Evolutionary conservation across 2,113 vertebrate genomes (phyloP).

Genomic region (Brienomyrus longianalis): DNA sequence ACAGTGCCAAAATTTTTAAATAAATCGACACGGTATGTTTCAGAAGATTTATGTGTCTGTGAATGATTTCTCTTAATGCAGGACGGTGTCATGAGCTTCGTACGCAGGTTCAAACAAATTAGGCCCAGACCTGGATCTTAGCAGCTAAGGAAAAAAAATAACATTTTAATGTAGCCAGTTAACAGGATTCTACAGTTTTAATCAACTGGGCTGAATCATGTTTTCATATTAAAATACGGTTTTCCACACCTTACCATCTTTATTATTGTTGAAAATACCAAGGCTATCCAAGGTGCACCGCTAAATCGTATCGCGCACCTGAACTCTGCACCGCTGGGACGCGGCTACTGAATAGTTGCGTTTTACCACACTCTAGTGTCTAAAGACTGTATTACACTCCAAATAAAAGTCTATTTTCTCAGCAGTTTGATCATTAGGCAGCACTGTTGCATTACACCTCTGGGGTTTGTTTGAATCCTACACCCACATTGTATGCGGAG

Average conservation of each 20-base stretch:
- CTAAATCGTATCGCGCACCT: not conserved
- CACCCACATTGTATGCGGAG: not conserved
- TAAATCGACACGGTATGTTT: constrained; percentile 33
- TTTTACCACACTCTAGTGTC: constrained; percentile 18
- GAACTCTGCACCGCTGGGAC: not conserved
- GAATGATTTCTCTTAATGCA: not conserved
- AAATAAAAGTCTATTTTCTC: not conserved
- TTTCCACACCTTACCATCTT: not conserved
- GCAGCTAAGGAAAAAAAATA: not conserved
- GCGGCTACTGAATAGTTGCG: not conserved
- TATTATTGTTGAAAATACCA: not conserved
- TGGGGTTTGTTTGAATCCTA: not conserved
- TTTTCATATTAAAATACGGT: not conserved
- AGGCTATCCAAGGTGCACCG: not conserved
- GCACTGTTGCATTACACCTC: not conserved
- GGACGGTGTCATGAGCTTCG: not conserved
- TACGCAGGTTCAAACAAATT: not conserved
- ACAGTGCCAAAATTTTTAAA: constrained; percentile 46
- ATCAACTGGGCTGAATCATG: not conserved
- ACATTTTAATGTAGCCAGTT: not conserved
- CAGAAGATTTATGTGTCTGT: constrained; percentile 32
- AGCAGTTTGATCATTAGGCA: not conserved
- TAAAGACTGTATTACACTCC: not conserved
- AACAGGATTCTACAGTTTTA: not conserved
- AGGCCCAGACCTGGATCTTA: not conserved